A percentile compares a stretch with the other conserved stretches of the same genome.
These are phyloP conservation scores for Dromococcyx pavoninus DNA, from an alignment of 2,797 vertebrate genomes.

Conservation along the genomic window DNA sequence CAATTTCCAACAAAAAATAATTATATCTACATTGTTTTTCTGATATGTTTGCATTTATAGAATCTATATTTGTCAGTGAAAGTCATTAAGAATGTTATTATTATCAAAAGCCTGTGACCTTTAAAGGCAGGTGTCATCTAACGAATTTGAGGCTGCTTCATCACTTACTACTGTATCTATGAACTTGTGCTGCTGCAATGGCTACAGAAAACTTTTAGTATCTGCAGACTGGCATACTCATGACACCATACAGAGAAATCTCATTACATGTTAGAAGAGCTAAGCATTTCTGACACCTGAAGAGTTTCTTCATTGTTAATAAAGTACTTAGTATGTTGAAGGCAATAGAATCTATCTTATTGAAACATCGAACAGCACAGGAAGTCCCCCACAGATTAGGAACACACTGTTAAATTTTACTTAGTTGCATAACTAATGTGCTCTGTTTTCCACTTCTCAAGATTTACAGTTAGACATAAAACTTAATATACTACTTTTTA, in stretches of 20 bases:
- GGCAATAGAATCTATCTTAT: not conserved
- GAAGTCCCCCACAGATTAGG: not conserved
- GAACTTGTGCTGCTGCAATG: not conserved
- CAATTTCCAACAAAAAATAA: not conserved
- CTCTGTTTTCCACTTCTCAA: not conserved
- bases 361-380: not conserved
- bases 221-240: not conserved
- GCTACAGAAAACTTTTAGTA: not conserved
- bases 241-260: not conserved
- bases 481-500: slow-evolving; percentile 50
- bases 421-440: not conserved
- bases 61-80: not conserved
- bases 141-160: not conserved
- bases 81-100: not conserved
- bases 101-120: not conserved
- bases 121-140: not conserved
- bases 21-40: not conserved
- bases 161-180: not conserved
- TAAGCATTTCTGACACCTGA: not conserved
- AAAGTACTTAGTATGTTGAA: not conserved
- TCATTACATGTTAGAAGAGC: not conserved
- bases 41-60: not conserved
- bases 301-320: not conserved
- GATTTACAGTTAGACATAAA: slow-evolving; percentile 46
- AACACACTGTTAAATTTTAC: not conserved